Percentiles rank a stretch among this genome's conserved stretches.
Conservation (phyloP, 2,113 vertebrate genomes). For the Meleagris gallopavo region DNA sequence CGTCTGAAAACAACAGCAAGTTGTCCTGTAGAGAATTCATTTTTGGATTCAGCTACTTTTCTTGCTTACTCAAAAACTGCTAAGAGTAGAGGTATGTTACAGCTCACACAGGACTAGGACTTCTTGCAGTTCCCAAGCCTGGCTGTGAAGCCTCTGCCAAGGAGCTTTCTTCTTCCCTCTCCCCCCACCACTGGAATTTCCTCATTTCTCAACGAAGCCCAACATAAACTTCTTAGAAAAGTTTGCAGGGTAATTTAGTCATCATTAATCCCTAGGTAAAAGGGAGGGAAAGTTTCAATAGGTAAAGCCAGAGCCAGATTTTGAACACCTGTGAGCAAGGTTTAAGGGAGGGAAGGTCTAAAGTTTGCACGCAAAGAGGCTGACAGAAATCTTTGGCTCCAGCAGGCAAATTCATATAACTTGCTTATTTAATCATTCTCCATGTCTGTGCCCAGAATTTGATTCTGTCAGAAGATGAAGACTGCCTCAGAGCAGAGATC, state of each 20-base stretch:
- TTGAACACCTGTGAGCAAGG: slow-evolving; percentile 28
- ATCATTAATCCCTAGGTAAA: slow-evolving; percentile 12
- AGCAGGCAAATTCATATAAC: not conserved
- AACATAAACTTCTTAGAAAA: not conserved
- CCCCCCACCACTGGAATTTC: not conserved
- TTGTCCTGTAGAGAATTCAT: not conserved
- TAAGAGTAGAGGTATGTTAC: not conserved
- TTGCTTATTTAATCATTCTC: not conserved
- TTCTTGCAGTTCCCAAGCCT: not conserved
- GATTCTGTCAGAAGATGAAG: not conserved
- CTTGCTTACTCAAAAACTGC: not conserved
- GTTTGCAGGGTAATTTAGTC: slow-evolving; percentile 4
- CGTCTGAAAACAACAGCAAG: not conserved
- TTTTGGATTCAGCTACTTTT: not conserved
- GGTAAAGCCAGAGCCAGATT: slow-evolving; percentile 16
- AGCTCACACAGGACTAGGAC: not conserved
- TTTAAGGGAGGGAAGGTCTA: not conserved
- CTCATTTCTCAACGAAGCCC: not conserved
- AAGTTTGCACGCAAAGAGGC: not conserved
- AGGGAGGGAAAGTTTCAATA: not conserved
- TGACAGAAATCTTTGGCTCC: slow-evolving; percentile 1
- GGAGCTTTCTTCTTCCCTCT: not conserved
- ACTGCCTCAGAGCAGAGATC: not conserved
- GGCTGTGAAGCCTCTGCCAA: not conserved
- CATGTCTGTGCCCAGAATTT: not conserved